Evolutionary conservation across 2,113 vertebrate genomes (phyloP).

Genomic region (Caloenas nicobarica): DNA sequence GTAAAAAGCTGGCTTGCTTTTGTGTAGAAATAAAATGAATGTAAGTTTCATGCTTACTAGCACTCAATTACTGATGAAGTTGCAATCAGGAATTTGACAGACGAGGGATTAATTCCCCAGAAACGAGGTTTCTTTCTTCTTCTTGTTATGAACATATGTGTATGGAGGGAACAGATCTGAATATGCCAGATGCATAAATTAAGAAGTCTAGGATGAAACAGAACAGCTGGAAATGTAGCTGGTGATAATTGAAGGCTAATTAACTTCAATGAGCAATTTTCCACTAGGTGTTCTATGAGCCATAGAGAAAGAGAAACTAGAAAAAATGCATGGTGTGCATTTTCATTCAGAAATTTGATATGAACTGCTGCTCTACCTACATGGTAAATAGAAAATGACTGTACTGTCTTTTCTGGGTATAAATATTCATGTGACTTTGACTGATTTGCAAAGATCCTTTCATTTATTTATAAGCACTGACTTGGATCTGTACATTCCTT

Average conservation of each 20-base stretch:
- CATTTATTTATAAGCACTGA: background rate
- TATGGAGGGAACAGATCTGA: background rate
- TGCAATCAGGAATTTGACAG: slow-evolving; percentile 1
- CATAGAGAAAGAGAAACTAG: background rate
- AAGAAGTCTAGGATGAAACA: background rate
- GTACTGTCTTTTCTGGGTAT: background rate
- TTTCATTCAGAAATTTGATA: background rate
- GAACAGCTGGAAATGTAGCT: slow-evolving; percentile 55
- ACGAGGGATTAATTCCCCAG: slow-evolving; percentile 11
- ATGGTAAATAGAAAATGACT: background rate
- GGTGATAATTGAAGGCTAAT: slow-evolving; percentile 37
- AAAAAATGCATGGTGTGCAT: background rate
- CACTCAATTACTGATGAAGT: background rate
- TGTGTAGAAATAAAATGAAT: background rate
- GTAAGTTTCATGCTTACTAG: background rate
- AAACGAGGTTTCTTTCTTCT: background rate
- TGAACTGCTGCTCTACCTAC: background rate
- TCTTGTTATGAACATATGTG: background rate
- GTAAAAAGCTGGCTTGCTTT: background rate
- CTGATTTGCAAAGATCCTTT: background rate
- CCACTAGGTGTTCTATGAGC: slow-evolving; percentile 2
- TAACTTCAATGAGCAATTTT: slow-evolving; percentile 29
- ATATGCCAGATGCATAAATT: slow-evolving; percentile 31
- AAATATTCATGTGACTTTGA: slow-evolving; percentile 27
- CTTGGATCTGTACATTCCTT: background rate